A percentile compares a stretch with the other conserved stretches of the same genome.
Conservation (phyloP, 2,888 invertebrate genomes). For the Pristionchus japonicus region DNA sequence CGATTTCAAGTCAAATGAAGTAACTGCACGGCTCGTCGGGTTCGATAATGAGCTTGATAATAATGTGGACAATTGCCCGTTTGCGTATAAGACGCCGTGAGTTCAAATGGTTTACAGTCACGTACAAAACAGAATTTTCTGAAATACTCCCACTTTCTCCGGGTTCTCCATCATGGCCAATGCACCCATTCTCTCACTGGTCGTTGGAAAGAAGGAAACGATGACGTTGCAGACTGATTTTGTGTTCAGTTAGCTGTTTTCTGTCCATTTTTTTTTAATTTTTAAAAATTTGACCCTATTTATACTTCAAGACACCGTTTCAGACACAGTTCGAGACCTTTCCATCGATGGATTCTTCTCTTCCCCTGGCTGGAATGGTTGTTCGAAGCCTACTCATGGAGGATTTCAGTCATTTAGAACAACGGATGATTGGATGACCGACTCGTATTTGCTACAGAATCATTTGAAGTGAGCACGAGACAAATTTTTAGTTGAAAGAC, state of each 20-base stretch:
- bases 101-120: too few species aligned
- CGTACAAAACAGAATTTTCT: too few species aligned
- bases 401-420: background rate
- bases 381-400: background rate
- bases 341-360: background rate
- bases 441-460: background rate
- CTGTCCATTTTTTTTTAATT: background rate
- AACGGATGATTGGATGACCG: background rate
- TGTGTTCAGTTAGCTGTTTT: background rate
- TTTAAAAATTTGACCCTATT: background rate
- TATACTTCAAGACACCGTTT: background rate
- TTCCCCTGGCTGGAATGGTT: background rate
- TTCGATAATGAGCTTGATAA: background rate
- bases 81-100: background rate
- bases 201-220: background rate
- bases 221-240: background rate
- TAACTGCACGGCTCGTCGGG: background rate
- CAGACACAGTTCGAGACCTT: background rate
- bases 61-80: background rate
- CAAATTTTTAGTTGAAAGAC: background rate
- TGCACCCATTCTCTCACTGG: background rate
- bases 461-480: background rate
- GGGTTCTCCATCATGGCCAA: background rate
- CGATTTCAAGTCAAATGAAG: background rate
- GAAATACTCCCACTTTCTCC: background rate